A percentile compares a stretch with the other conserved stretches of the same genome.
Evolutionary conservation across 2,888 invertebrate genomes (phyloP).

Genomic region (Cerastis leucographa): DNA sequence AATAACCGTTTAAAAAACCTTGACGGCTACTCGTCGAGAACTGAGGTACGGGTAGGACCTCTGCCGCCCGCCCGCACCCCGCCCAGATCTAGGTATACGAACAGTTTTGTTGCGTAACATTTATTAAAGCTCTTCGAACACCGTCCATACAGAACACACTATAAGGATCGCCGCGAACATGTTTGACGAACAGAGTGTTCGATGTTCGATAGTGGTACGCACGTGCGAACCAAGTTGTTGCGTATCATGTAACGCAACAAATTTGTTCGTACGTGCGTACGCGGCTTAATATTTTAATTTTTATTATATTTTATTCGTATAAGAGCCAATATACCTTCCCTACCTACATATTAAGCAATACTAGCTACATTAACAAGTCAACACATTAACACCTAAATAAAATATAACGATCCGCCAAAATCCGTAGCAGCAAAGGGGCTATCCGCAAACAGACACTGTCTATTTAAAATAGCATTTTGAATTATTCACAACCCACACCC

Average conservation of each 20-base stretch:
- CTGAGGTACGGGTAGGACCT: slow-evolving; percentile 36
- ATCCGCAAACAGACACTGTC: slow-evolving; percentile 71
- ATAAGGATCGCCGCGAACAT: too few relatives aligned
- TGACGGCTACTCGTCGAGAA: slow-evolving; percentile 32
- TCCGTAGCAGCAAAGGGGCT: slow-evolving; percentile 59
- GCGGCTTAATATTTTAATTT: too few relatives aligned
- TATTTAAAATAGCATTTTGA: slow-evolving; percentile 79
- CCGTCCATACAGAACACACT: too few relatives aligned
- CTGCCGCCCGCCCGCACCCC: slow-evolving; percentile 32
- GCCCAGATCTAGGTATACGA: slow-evolving; percentile 35
- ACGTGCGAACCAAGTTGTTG: too few relatives aligned
- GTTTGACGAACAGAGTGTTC: too few relatives aligned
- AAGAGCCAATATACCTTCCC: background rate
- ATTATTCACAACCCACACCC: slow-evolving; percentile 80
- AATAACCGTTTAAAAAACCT: too few relatives aligned
- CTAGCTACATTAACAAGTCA: slow-evolving; percentile 40
- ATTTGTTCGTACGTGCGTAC: too few relatives aligned
- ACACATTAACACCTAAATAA: slow-evolving; percentile 58
- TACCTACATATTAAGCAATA: background rate
- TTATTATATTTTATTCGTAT: too few relatives aligned
- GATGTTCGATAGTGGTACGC: too few relatives aligned
- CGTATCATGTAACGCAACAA: too few relatives aligned
- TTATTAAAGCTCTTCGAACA: too few relatives aligned
- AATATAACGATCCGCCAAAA: slow-evolving; percentile 59
- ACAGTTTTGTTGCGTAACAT: slow-evolving; percentile 37